Evolutionary conservation across 1,140 invertebrate species (phyloP), one percentile per base, ranked within the genome.

Genomic region (Listronotus bonariensis): DNA sequence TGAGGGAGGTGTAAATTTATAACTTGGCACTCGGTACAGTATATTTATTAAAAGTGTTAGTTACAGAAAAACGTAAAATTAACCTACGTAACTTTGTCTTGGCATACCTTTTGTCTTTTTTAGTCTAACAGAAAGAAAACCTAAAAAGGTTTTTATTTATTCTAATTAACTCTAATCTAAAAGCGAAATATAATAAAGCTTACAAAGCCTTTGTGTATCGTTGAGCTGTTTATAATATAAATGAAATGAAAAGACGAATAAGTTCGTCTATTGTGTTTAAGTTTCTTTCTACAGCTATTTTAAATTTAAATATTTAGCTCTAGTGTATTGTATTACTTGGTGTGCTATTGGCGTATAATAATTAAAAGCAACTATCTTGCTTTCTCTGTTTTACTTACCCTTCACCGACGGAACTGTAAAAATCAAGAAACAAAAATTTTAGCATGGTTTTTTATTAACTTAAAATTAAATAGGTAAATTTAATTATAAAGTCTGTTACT

Each of bases 391-490:
- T 6, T 53, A 36, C 51, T 53, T 53, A 53, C 51, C 51, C 14
- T 53, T 53, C n/a, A 53, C 51, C n/a, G 51, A 53, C n/a, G 51
- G 51, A 34, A 53, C 51, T 53, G 51, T 34, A 53, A 53, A 36
- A 53, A 26, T 34, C 15, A 14, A 10, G 10, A 42, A 42, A 42
- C n/a, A 42, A 42, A 14, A n/a, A 6, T 14, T 6, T 42, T 42
- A 42, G 15, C 7, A 10, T 14, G 12, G 10, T 14, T 17, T 14
- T n/a, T 42, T n/a, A 14, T 42, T 8, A 42, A 42, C 11, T 26
- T 3, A 26, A 26, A 26, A 5, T 5, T 26, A 26, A 26, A 26
- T 26, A 26, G 5, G 5, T 3, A 26, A 5, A 26, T 26, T 26
- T 26, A 26, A 3, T 26, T 26, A 26, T 26, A 26, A 3, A 1